Base-by-base conservation (phyloP, 2,113 vertebrate genomes). In the Carassius carassius region DNA sequence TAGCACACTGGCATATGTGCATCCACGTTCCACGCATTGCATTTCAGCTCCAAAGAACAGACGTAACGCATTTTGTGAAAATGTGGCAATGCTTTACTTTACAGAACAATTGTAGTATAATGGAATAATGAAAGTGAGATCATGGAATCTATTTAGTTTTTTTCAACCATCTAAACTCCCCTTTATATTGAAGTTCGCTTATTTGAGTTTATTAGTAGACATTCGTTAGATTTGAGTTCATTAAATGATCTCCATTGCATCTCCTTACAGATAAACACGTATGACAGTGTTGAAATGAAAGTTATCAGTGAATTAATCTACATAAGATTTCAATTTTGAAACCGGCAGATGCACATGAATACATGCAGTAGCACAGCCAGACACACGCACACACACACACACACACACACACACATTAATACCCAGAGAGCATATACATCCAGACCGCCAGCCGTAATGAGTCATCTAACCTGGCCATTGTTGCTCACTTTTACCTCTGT, bases 401-500 rank as follows among this genome's bases (percentile, higher is more conserved):
- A 41, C 80, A 21, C 54, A 44, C 21, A 60, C 35, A 21, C 63
- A 32, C 25, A 51, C 17, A 47, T 23, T 70, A 70, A 85, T 29
- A 77, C 14, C 44, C 47, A 77, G 37, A n/a, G 16, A 0, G 62
- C 47, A 78, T 58, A 75, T 29, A 35, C 63, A 86, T 49, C 14
- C 80, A 60, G 74, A 83, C 80, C 54, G 44, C 70, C 74, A 77
- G 65, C 17, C 60, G 77, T 41, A n/a, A 78, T 81, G 75, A 56
- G 23, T 87, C 83, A 84, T 87, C 76, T 76, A 51, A 89, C 41
- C 62, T 87, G 76, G 37, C 25, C 56, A 83, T 75, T 81, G 49
- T 78, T 87, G 77, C 65, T 82, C 58, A 51, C 32, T 70, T 62
- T 63, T 17, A 78, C 13, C 56, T 72, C 81, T 25, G 47, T 67